Evolutionary conservation across 2,113 vertebrate genomes (phyloP).

Genomic region (Natator depressus): DNA sequence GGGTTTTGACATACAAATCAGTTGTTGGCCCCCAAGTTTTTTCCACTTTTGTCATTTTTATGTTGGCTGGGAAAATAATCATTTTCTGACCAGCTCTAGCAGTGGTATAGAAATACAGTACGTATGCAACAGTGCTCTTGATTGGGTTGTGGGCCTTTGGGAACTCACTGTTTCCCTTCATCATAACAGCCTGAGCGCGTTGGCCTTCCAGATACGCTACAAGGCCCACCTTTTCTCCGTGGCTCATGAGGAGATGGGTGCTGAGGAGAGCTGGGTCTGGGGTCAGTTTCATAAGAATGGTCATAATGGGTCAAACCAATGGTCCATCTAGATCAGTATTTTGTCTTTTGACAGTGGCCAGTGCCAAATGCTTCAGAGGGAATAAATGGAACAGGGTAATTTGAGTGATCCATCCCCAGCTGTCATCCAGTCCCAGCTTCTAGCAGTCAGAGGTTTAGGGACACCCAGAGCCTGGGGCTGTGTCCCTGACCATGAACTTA

Average conservation of each 20-base stretch:
- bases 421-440: not conserved
- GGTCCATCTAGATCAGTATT: not conserved
- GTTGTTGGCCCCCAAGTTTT: not conserved
- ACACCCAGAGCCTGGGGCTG: not conserved
- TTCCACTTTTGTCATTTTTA: not conserved
- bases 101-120: rapidly evolving
- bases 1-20: not conserved
- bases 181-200: rapidly evolving
- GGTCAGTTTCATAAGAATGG: not conserved
- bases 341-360: not conserved
- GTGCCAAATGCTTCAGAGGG: not conserved
- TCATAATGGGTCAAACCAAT: not conserved
- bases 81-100: not conserved
- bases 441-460: not conserved
- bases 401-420: not conserved
- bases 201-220: not conserved
- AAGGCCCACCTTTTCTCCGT: rapidly evolving
- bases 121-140: rapidly evolving
- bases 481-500: not conserved
- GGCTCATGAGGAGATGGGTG: not conserved
- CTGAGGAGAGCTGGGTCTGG: not conserved
- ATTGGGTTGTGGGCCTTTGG: rapidly evolving
- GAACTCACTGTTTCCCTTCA: rapidly evolving
- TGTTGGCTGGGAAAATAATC: not conserved
- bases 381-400: not conserved